phyloP scores from a whole-genome alignment of 1,140 invertebrate genomes.

The Triops cancriformis region DNA sequence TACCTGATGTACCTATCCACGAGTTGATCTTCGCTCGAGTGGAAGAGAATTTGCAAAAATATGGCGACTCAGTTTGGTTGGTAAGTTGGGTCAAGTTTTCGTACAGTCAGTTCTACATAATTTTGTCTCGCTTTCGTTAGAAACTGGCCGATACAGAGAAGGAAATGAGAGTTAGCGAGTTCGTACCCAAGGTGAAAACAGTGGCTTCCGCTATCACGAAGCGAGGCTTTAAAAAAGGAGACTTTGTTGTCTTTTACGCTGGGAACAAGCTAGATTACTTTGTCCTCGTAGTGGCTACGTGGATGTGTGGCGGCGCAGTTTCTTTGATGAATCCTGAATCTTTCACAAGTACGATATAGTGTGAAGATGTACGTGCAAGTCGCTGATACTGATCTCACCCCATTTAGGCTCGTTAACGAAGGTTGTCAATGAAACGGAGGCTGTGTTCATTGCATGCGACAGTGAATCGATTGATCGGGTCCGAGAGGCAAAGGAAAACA shows the following conservation, averaged over 20 bases:
- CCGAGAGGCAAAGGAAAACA: too few species aligned
- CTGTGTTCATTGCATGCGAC: too few species aligned
- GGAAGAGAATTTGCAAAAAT: background rate
- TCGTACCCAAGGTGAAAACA: background rate
- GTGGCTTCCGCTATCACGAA: background rate
- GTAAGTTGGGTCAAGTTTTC: too few species aligned
- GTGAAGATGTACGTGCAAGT: background rate
- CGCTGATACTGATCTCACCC: background rate
- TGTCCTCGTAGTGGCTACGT: background rate
- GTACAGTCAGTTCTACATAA: too few species aligned
- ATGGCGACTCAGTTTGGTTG: background rate
- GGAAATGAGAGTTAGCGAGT: background rate
- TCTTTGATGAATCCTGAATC: background rate
- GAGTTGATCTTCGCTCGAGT: background rate
- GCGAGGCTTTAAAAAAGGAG: background rate
- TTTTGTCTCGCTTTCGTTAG: background rate
- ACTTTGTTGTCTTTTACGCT: background rate
- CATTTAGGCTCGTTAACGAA: background rate
- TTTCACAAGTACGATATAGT: background rate
- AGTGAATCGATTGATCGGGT: too few species aligned
- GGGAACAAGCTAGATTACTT: background rate
- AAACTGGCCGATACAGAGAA: background rate
- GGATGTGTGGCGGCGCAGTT: background rate
- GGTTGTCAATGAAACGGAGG: too few species aligned
- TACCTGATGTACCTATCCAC: background rate